Evolutionary conservation across 2,797 vertebrate species (phyloP).

Genomic region (Iguana delicatissima): DNA sequence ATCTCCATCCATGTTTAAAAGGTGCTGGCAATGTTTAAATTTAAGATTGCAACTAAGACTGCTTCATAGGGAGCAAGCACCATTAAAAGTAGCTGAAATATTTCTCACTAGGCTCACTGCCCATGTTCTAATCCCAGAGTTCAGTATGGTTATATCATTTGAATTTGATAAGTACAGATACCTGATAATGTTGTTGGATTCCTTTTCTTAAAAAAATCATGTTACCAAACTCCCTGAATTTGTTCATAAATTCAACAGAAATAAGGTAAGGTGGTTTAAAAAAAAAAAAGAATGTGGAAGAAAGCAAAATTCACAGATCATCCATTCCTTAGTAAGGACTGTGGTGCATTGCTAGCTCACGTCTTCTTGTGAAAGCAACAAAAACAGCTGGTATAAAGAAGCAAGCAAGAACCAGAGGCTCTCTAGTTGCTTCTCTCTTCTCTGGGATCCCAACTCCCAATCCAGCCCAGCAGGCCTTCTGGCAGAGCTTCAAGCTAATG

Average conservation of each 20-base stretch:
- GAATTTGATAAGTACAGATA: background rate
- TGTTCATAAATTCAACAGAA: background rate
- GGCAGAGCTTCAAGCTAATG: constrained; percentile 54
- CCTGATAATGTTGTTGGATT: background rate
- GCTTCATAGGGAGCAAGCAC: background rate
- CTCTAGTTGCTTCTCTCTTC: background rate
- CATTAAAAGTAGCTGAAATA: too few species aligned
- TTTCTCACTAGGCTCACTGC: background rate
- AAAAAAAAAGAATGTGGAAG: background rate
- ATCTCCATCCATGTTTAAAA: background rate
- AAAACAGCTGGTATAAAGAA: accelerated
- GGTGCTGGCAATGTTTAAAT: background rate
- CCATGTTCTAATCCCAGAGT: background rate
- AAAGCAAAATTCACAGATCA: background rate
- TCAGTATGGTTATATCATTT: too few species aligned
- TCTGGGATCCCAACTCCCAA: background rate
- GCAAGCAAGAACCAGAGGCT: accelerated
- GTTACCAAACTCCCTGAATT: background rate
- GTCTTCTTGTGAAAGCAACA: accelerated
- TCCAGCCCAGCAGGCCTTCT: accelerated
- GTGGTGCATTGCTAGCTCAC: accelerated
- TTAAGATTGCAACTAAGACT: background rate
- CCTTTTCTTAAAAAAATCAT: background rate
- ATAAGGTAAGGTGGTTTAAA: background rate
- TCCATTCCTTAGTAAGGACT: background rate